Conservation (phyloP, 1,140 invertebrate species). For the Ceratosolen fusciceps region DNA sequence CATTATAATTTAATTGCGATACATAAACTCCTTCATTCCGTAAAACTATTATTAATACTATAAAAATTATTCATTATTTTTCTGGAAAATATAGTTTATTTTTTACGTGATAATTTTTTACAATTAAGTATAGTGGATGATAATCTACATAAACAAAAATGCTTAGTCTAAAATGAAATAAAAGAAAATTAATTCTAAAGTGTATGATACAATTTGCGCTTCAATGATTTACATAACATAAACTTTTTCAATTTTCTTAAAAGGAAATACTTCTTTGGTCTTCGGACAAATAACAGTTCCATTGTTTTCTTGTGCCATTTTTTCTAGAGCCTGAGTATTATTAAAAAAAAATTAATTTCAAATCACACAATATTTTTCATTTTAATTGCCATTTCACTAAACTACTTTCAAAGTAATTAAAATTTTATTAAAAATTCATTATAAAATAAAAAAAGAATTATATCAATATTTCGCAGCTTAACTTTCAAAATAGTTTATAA, state of each 20-base stretch:
- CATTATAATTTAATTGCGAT: background rate
- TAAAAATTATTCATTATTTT: slow-evolving; percentile 7
- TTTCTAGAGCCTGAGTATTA: slow-evolving; percentile 79
- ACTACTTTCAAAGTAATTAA: no score
- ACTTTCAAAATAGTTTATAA: no score
- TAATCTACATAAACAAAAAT: slow-evolving; percentile 46
- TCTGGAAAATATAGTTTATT: slow-evolving; percentile 50
- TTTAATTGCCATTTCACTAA: no score
- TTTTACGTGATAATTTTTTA: slow-evolving; percentile 48
- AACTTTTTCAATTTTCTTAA: slow-evolving; percentile 94
- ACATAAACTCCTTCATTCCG: background rate
- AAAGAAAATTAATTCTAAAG: slow-evolving; percentile 37
- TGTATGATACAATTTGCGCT: slow-evolving; percentile 55
- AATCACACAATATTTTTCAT: no score
- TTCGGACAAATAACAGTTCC: slow-evolving; percentile 92
- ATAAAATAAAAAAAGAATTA: no score
- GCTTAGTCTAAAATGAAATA: slow-evolving; percentile 37
- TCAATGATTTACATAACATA: slow-evolving; percentile 89
- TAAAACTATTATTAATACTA: background rate
- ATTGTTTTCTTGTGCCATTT: slow-evolving; percentile 90
- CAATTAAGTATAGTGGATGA: slow-evolving; percentile 46
- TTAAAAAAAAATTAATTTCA: no score
- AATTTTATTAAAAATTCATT: no score
- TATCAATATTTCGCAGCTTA: no score
- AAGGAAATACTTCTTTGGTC: slow-evolving; percentile 89